Base-by-base conservation (phyloP, 2,113 vertebrate species). In the Boleophthalmus pectinirostris region DNA sequence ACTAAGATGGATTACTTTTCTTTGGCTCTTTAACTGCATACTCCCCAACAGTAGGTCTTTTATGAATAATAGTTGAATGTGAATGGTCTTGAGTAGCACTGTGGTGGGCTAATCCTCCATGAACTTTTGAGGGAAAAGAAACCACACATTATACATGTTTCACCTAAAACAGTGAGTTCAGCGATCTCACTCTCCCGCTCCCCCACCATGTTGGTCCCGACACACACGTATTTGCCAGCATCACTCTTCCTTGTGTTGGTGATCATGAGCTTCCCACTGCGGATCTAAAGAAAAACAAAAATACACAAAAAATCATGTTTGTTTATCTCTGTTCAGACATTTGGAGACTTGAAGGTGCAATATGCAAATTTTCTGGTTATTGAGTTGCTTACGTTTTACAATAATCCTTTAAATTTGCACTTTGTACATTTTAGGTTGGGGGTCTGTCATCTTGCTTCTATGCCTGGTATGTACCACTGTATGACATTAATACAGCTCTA, bases 171-270 rank as follows among this genome's bases (percentile, higher is more conserved):
- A 0, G 97, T 98, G 70, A 99, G 94, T 73, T 98, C 97, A 0
- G 97, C 97, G 13, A 96, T 94, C 90, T 99, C 97, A 43, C 98
- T 99, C 84, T 99, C 97, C 13, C 98, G 92, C 83, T 99, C 97
- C 60, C 97, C 98, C 72, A 99, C 96, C 98, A 99, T 99, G 85
- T 99, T 99, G 82, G 98, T 99, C 57, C 97, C 98, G 72, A 99
- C 96, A 29, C 97, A 99, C 56, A 98, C 95, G 0, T 99, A 99
- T 85, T 98, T 99, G 23, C 98, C 98, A 3, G 97, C 97, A 24
- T 99, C 98, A 0, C 94, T 98, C 90, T 99, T 99, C 87, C 96
- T 94, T 18, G 96, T 96, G 68, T 98, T 98, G 47, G 98, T 98
- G 85, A 99, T 98, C 98, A 99, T 99, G 79, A 99, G 96, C 79